Evolutionary conservation across 2,113 vertebrate genomes (phyloP), one percentile per base, ranked within the genome.

Genomic region (Ptilonorhynchus violaceus): DNA sequence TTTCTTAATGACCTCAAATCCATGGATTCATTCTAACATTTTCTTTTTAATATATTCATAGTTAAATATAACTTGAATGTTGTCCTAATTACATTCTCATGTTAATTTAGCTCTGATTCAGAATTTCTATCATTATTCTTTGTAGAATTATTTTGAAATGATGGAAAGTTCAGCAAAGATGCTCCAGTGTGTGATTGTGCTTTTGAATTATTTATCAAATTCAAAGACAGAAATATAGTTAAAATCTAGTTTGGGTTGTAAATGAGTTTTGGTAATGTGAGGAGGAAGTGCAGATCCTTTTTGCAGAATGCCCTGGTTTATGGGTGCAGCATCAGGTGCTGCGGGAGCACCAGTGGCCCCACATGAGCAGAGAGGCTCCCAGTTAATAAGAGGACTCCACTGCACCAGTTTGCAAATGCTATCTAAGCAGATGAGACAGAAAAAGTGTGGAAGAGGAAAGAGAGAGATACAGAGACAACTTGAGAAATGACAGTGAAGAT

Each of bases 141-240:
- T 66, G 88, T n/a, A 87, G 83, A 93, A 95, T 91, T 97, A 95
- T 96, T 96, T 96, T 89, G 69, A 96, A 96, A 89, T 92, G 49
- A 91, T 66, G 73, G 69, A 42, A 94, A 87, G 88, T 93, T 96
- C 93, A 87, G 83, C 74, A 37, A 93, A 95, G 92, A 96, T 81
- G 85, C 92, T 96, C 59, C 35, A 78, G 70, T 37, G 25, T 84
- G 64, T 93, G 93, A 96, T 93, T 96, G 91, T 89, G 85, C 88
- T 79, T 96, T 96, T 97, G 96, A 96, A 97, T 97, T 96, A 97
- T 96, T 97, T 96, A 96, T 97, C 91, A 87, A 49, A 75, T 78
- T 91, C 83, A 49, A 86, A 96, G 80, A 81, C 52, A 96, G 86
- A 96, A 95, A 85, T 91, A 68, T 15, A 62, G 93, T 68, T 93